Base-by-base conservation (phyloP, 2,113 vertebrate species). In the Apteryx owenii region DNA sequence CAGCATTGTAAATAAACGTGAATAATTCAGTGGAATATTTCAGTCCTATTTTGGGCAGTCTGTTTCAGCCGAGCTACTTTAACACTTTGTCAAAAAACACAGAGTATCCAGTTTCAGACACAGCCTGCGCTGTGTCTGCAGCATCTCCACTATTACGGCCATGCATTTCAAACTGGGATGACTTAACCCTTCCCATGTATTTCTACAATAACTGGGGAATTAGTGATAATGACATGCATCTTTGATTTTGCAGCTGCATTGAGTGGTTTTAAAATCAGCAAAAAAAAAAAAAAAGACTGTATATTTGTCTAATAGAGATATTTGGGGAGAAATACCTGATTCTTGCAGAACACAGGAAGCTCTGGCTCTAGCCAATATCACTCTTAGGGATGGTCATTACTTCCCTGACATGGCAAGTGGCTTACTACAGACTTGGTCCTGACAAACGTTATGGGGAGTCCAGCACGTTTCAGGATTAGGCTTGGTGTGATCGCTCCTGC, bases 261-360 rank as follows among this genome's bases (percentile, higher is more conserved):
- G 26, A 54, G 26, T 54, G 25, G 12, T 26, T 26, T 54, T 54
- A 26, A 54, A 54, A 26, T 26, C 20, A 51, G 21, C 36, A 38
- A 38, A 38, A 12, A 25, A 53, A 53, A n/a, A 53, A 53, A 53
- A 53, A 54, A 26, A 26, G 53, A 13, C 25, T 3, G 13, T 60
- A 4, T 31, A 10, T 6, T 14, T 18, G 8, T 28, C 15, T 3
- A 61, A n/a, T 77, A 48, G 31, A 28, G 44, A 36, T 11, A 3
- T 3, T 5, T 2, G 2, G 4, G 21, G n/a, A 29, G 61, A 20
- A 29, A 29, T 9, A 12, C 7, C 28, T 7, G 6, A 0, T 58
- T n/a, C 48, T 53, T n/a, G 31, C 51, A 64, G 69, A 14, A 4
- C 15, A 7, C 31, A 29, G 25, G 5, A 3, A 56, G 15, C 16